Conservation (phyloP, 2,113 vertebrate species). For the Choloepus hoffmanni region DNA sequence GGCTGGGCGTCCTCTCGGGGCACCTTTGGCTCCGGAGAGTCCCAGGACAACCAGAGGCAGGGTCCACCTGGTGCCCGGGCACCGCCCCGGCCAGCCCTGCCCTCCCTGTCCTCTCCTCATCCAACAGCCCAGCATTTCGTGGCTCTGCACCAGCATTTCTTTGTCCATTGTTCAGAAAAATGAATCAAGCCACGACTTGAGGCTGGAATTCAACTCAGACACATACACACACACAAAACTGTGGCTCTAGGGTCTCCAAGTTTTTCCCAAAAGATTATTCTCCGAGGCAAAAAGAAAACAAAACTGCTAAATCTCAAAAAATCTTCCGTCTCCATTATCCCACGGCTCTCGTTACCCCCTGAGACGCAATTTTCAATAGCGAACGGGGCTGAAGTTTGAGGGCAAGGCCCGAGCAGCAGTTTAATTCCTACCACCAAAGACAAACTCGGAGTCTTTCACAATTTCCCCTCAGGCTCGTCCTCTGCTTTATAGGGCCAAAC, state of each 20-base stretch:
- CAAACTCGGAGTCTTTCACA: conserved; percentile 69
- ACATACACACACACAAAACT: not conserved
- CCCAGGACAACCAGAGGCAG: not conserved
- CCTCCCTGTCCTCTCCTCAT: not conserved
- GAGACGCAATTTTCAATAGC: conserved; percentile 75
- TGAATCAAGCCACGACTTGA: conserved; percentile 49
- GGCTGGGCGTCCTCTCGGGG: not conserved
- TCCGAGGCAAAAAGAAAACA: conserved; percentile 62
- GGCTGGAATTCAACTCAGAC: conserved; percentile 51
- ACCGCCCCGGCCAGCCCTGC: rapidly evolving
- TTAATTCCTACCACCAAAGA: conserved; percentile 73
- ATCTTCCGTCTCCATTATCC: conserved; percentile 70
- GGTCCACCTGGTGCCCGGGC: not conserved
- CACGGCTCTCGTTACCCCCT: conserved; percentile 72
- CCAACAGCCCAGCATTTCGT: not conserved
- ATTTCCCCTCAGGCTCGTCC: conserved; percentile 67
- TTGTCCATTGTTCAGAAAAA: conserved; percentile 70
- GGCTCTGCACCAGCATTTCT: not conserved
- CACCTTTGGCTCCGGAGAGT: not conserved
- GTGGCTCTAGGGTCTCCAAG: conserved; percentile 65
- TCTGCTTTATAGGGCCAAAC: conserved; percentile 73
- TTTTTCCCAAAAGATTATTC: conserved; percentile 75
- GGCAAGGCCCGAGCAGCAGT: conserved; percentile 70
- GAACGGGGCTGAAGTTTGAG: conserved; percentile 76
- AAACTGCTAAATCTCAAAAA: conserved; percentile 64